phyloP scores from a whole-genome alignment of 2,113 vertebrate genomes.

The Hystrix brachyura region DNA sequence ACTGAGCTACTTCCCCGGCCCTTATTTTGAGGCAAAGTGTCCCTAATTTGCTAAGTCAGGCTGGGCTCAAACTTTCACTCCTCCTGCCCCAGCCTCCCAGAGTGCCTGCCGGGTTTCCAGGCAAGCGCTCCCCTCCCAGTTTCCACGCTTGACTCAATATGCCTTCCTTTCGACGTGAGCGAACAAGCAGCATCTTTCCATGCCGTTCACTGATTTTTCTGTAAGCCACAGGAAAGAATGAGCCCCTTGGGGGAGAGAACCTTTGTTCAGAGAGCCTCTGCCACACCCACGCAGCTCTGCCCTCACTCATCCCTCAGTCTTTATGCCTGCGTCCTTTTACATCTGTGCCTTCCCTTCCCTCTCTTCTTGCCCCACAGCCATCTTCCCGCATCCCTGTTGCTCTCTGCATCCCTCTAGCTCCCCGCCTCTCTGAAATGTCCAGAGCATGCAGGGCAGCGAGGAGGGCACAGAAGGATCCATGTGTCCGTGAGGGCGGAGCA shows the following conservation, averaged over 20 bases:
- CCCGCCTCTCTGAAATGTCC: conserved; percentile 25
- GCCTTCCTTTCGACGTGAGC: background rate
- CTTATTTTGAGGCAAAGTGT: background rate
- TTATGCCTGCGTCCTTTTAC: background rate
- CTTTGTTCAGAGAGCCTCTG: background rate
- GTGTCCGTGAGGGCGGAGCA: background rate
- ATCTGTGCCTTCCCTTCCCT: background rate
- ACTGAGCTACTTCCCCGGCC: background rate
- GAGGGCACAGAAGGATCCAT: accelerated
- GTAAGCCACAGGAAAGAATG: too few species aligned
- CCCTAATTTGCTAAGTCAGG: background rate
- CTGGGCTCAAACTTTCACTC: background rate
- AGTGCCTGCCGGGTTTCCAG: background rate
- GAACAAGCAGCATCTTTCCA: background rate
- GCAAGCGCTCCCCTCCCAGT: background rate
- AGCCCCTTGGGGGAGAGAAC: too few species aligned
- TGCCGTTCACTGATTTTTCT: too few species aligned
- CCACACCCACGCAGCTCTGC: background rate
- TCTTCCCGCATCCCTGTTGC: background rate
- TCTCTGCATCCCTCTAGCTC: background rate
- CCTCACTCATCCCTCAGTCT: background rate
- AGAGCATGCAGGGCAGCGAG: background rate
- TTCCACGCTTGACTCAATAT: background rate
- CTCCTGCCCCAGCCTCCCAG: background rate
- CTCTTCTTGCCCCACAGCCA: background rate